A percentile compares a stretch with the other conserved stretches of the same genome.
These are phyloP conservation scores for Eulithis prunata DNA, from an alignment of 2,888 invertebrate species.

Conservation along the genomic window DNA sequence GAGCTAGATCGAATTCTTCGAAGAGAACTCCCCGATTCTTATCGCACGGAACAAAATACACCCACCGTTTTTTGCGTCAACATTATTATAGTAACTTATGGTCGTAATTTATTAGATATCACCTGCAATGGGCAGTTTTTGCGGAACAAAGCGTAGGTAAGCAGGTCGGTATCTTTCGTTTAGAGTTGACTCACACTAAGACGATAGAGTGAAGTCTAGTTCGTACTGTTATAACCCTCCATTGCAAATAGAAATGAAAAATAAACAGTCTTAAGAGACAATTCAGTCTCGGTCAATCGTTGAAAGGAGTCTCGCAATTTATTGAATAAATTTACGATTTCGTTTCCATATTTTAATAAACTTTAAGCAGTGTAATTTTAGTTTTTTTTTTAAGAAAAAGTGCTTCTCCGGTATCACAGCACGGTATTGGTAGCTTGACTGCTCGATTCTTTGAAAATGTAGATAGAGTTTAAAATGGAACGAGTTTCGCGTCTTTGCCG, in stretches of 20 bases:
- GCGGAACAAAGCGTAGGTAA: constrained; percentile 65
- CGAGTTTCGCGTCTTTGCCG: background rate
- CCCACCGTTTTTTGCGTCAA: constrained; percentile 37
- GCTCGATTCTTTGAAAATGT: background rate
- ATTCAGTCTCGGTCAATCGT: no score
- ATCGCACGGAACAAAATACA: constrained; percentile 27
- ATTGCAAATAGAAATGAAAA: no score
- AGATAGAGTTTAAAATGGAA: background rate
- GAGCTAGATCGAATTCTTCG: constrained; percentile 37
- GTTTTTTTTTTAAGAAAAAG: no score
- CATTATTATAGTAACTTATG: constrained; percentile 31
- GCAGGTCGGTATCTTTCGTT: background rate
- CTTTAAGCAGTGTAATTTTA: no score
- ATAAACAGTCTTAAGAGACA: no score
- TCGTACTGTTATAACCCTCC: no score
- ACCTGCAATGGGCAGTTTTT: constrained; percentile 57
- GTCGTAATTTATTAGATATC: constrained; percentile 58
- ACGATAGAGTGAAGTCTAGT: background rate
- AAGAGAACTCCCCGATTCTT: constrained; percentile 34
- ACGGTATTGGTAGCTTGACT: no score
- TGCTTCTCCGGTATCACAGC: no score
- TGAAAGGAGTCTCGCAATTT: no score
- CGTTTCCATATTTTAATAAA: no score
- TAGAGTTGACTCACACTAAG: background rate
- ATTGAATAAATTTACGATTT: no score